Evolutionary conservation across 2,113 vertebrate species (phyloP).

Genomic region (Trogon surrucura): DNA sequence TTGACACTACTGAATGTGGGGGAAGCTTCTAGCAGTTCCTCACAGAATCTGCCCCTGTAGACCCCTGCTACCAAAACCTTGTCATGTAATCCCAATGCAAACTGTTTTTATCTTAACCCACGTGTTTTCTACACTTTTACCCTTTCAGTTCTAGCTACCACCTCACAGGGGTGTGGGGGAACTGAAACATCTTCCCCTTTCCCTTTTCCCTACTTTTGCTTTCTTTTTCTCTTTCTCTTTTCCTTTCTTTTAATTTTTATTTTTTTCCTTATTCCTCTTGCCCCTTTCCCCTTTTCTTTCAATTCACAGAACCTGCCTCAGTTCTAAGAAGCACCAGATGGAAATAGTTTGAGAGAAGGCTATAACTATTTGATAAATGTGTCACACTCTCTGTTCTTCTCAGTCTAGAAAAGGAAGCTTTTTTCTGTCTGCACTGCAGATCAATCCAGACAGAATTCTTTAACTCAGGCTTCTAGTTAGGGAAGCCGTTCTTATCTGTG

Average conservation of each 20-base stretch:
- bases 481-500: accelerated
- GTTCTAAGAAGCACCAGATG: background rate
- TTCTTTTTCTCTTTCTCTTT: background rate
- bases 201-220: no score
- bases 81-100: background rate
- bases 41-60: background rate
- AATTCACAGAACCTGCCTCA: background rate
- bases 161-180: no score
- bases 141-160: background rate
- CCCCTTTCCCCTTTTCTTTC: background rate
- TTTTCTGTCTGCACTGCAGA: accelerated
- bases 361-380: background rate
- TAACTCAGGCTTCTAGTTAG: background rate
- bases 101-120: background rate
- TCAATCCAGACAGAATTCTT: background rate
- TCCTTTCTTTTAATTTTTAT: background rate
- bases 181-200: background rate
- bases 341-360: background rate
- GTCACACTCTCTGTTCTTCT: background rate
- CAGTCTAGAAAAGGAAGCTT: background rate
- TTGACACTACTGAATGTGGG: background rate
- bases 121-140: background rate
- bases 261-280: background rate
- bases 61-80: background rate
- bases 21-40: background rate